Base-by-base conservation (phyloP, 2,113 vertebrate species). In the Anolis carolinensis region DNA sequence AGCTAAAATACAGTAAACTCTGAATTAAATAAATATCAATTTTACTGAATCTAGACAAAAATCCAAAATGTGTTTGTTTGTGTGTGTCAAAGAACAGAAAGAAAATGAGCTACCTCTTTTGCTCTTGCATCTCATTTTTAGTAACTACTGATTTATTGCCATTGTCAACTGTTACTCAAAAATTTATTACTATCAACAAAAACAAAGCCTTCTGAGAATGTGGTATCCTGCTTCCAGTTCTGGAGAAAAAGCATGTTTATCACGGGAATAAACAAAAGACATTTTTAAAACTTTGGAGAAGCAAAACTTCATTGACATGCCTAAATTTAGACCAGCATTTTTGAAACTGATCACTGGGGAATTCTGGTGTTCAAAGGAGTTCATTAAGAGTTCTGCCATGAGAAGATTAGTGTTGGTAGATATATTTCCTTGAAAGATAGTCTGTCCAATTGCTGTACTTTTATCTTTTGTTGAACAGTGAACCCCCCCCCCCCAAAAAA, bases 221-320 rank as follows among this genome's bases (percentile, higher is more conserved):
- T 14, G 7, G 39, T 85, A 30, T 39, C 36, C 18, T 6, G 50
- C 32, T 39, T 25, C 70, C 52, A 63, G n/a, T 81, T 50, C 67
- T 62, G 79, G 27, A 77, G 67, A 39, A 85, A 76, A 3, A 21
- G 27, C 36, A 70, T 50, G 39, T 87, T 73, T 71, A 83, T 34
- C 32, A 32, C 2, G 52, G 50, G 34, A 50, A 77, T 83, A 87
- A 88, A 88, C 81, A 83, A 88, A 82, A 32, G 23, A 27, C 21
- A 80, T 80, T 85, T 84, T 73, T 68, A 65, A 82, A 68, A 2
- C 8, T 13, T 13, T 44, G 13, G 50, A 62, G 13, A 82, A 32
- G 23, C 3, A 59, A 70, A 62, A 32, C 8, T 44, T 36, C 52
- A 83, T 48, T 72, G 25, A 55, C 27, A n/a, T 79, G 21, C 11